Percentiles rank a stretch among this genome's conserved stretches.
Conservation (phyloP, 2,113 vertebrate genomes). For the Zeus faber region DNA sequence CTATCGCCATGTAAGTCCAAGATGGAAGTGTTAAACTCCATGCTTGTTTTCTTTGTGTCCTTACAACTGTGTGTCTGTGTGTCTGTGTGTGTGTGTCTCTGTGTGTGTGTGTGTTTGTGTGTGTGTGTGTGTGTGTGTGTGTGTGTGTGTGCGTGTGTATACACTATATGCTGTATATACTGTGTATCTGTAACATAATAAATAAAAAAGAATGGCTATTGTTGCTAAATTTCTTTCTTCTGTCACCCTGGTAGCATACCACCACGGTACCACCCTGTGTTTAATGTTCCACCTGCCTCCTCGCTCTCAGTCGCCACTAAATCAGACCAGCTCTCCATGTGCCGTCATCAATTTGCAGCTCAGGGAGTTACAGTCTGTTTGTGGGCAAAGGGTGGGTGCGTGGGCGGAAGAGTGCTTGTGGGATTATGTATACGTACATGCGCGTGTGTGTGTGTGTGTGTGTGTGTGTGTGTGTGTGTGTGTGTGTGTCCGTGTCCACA, state of each 20-base stretch:
- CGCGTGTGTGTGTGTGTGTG: too few relatives aligned
- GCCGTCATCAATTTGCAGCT: neutral
- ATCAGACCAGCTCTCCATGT: neutral
- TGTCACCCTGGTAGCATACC: neutral
- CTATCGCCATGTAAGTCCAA: too few relatives aligned
- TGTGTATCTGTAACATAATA: too few relatives aligned
- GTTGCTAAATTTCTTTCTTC: neutral
- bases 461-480: too few relatives aligned
- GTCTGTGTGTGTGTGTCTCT: conserved; percentile 2
- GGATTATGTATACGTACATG: neutral
- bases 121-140: neutral
- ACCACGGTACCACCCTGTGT: neutral
- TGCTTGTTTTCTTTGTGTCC: too few relatives aligned
- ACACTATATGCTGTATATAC: too few relatives aligned
- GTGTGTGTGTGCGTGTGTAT: neutral
- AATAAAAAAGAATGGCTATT: neutral
- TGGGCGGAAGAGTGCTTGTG: neutral
- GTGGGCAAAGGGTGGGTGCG: too few relatives aligned
- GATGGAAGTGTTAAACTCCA: too few relatives aligned
- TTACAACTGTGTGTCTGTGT: conserved; percentile 14
- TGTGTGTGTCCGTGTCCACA: neutral
- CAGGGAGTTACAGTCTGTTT: neutral
- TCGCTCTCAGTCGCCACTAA: too few relatives aligned
- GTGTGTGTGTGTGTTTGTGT: neutral
- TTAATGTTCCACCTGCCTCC: too few relatives aligned